phyloP scores from a whole-genome alignment of 2,113 vertebrate genomes.

The Axis porcinus region DNA sequence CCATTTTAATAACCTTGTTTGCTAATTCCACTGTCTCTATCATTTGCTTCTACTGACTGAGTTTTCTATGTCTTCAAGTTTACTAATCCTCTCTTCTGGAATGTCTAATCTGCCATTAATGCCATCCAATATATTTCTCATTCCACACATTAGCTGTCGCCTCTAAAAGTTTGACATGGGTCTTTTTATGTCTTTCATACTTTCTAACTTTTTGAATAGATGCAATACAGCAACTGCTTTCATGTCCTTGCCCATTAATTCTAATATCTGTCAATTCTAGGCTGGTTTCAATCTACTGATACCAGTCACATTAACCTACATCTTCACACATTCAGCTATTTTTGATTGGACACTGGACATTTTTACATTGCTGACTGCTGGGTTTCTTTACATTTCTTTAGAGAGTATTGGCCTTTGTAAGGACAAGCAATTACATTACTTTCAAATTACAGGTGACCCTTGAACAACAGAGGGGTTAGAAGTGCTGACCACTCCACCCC shows the following conservation, averaged over 20 bases:
- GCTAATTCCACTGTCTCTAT: not conserved
- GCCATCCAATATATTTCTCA: not conserved
- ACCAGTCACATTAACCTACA: not conserved
- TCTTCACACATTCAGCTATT: not conserved
- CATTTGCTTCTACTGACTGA: not conserved
- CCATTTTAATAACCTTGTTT: not conserved
- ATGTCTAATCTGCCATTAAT: not conserved
- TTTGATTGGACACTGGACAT: not conserved
- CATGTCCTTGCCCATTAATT: not conserved
- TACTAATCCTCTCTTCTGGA: not conserved
- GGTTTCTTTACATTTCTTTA: not conserved
- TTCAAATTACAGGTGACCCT: not conserved
- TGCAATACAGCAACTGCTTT: not conserved
- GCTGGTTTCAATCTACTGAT: not conserved
- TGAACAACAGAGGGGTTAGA: not conserved
- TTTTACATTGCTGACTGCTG: not conserved
- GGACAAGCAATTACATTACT: not conserved
- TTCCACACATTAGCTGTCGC: not conserved
- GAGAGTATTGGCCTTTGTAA: not conserved
- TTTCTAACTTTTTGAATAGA: not conserved
- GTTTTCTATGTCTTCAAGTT: not conserved
- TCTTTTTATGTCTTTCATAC: not conserved
- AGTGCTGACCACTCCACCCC: not conserved
- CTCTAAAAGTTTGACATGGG: not conserved
- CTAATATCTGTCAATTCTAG: not conserved